Conservation (phyloP, 2,797 vertebrate species). For the Limnodromus scolopaceus region DNA sequence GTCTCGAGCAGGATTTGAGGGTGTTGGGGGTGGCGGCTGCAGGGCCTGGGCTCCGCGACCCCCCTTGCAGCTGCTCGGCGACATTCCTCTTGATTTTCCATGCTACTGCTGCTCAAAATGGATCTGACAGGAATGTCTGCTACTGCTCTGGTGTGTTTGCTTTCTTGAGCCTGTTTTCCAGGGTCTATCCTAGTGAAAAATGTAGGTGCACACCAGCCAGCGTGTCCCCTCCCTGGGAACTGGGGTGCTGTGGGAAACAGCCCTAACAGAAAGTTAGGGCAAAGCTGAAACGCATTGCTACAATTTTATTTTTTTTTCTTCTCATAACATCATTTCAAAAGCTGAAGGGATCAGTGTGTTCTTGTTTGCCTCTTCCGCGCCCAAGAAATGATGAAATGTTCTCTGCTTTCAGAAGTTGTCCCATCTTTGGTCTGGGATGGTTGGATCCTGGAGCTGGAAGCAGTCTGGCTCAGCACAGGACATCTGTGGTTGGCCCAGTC, state of each 20-base stretch:
- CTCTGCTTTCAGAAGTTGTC: background rate
- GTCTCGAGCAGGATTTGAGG: background rate
- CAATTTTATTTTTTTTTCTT: background rate
- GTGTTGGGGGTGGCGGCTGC: background rate
- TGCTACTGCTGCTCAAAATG: constrained; percentile 22
- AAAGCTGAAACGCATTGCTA: background rate
- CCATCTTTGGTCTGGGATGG: background rate
- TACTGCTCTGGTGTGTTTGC: constrained; percentile 2
- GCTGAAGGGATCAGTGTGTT: background rate
- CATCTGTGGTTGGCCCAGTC: background rate
- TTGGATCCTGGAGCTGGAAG: background rate
- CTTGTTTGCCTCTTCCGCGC: background rate
- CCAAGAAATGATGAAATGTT: background rate
- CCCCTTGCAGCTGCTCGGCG: constrained; percentile 37
- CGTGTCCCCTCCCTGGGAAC: background rate
- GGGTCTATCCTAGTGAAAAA: constrained; percentile 30
- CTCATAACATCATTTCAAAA: background rate
- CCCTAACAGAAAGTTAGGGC: background rate
- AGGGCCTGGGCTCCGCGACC: background rate
- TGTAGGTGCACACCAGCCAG: background rate
- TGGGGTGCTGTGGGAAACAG: background rate
- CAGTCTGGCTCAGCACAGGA: background rate
- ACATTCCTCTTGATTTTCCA: constrained; percentile 50
- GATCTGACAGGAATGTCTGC: constrained; percentile 52
- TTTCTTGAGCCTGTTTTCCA: constrained; percentile 43